These are phyloP conservation scores for Brachirus orientalis DNA, from an alignment of 2,113 vertebrate species.

Conservation along the genomic window DNA sequence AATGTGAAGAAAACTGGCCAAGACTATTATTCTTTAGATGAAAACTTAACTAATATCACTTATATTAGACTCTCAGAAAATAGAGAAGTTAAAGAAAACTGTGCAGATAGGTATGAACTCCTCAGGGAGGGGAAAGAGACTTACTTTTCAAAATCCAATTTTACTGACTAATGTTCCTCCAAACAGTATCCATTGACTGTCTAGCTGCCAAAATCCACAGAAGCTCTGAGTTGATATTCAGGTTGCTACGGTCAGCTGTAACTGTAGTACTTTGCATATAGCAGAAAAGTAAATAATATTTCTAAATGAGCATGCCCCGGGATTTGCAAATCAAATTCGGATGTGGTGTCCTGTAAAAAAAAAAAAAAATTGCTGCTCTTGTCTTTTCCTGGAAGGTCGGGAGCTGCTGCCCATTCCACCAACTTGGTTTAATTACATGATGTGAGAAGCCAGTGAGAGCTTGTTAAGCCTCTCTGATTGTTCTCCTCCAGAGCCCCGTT, in stretches of 20 bases:
- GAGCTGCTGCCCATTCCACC: slow-evolving; percentile 39
- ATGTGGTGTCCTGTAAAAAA: slow-evolving; percentile 3
- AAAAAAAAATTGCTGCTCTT: neutral
- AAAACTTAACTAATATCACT: neutral
- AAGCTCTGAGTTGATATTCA: neutral
- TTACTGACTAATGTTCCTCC: neutral
- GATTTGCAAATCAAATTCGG: neutral
- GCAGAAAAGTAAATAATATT: no score
- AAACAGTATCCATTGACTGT: neutral
- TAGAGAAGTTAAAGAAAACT: no score
- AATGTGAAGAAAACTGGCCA: no score
- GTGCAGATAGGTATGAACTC: neutral
- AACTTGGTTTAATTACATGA: slow-evolving; percentile 61
- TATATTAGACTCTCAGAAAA: neutral
- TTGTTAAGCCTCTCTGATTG: slow-evolving; percentile 73
- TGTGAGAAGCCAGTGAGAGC: slow-evolving; percentile 53
- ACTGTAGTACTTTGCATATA: no score
- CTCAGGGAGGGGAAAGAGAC: neutral
- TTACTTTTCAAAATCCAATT: neutral
- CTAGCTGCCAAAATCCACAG: slow-evolving; percentile 1
- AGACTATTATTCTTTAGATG: no score
- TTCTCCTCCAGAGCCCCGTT: slow-evolving; percentile 61
- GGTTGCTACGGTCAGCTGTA: neutral
- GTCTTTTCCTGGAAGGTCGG: slow-evolving; percentile 22
- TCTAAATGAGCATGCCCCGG: neutral